These are phyloP conservation scores for Siphonodentalium dalli DNA, from an alignment of 2,888 invertebrate genomes.

Conservation along the genomic window DNA sequence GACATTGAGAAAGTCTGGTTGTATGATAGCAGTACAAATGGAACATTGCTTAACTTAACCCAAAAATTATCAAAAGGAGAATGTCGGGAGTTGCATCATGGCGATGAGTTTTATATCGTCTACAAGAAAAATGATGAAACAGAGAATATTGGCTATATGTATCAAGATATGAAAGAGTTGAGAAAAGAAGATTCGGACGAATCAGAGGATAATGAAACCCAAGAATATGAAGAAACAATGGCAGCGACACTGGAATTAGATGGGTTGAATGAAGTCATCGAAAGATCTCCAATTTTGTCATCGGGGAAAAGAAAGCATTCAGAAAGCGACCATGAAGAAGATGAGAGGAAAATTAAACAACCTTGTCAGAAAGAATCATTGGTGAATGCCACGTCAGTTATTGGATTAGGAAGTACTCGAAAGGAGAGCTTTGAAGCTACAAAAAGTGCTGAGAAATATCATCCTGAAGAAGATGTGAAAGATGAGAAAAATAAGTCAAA, in stretches of 20 bases:
- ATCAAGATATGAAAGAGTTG: slow-evolving; percentile 47
- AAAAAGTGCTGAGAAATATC: too few species aligned
- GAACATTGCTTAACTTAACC: slow-evolving; percentile 49
- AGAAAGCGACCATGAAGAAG: too few species aligned
- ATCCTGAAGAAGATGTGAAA: too few species aligned
- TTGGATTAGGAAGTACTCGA: too few species aligned
- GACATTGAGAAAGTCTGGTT: slow-evolving; percentile 44
- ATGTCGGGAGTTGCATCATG: slow-evolving; percentile 49
- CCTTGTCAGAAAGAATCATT: too few species aligned
- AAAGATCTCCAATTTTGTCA: too few species aligned
- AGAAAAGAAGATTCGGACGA: slow-evolving; percentile 35
- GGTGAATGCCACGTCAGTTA: too few species aligned
- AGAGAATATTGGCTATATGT: slow-evolving; percentile 52
- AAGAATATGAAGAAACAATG: slow-evolving; percentile 20
- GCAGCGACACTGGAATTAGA: neutral
- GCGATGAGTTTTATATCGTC: slow-evolving; percentile 60
- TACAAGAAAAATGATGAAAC: slow-evolving; percentile 53
- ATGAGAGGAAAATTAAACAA: too few species aligned
- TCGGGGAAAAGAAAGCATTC: too few species aligned
- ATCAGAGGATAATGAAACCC: slow-evolving; percentile 21
- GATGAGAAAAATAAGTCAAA: too few species aligned
- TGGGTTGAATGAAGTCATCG: too few species aligned
- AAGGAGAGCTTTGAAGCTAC: too few species aligned
- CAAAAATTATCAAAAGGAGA: slow-evolving; percentile 48
- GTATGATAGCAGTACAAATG: slow-evolving; percentile 56